Percentiles rank a stretch among this genome's conserved stretches.
These are phyloP conservation scores for Peromyscus californicus DNA, from an alignment of 2,113 vertebrate species.

Conservation along the genomic window DNA sequence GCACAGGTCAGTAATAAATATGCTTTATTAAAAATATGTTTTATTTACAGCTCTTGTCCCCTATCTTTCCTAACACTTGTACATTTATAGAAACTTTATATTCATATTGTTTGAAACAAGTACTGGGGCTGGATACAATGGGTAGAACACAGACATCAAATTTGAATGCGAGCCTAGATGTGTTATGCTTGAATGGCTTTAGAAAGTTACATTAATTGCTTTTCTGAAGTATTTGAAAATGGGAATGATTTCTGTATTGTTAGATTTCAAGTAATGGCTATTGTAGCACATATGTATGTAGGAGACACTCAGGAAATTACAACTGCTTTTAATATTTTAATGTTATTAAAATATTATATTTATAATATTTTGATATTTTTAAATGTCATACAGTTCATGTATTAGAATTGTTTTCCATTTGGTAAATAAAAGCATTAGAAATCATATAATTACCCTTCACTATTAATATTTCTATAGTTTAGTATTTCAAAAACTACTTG, in stretches of 20 bases:
- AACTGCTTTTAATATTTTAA: background rate
- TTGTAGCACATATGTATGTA: background rate
- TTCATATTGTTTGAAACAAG: slow-evolving; percentile 1
- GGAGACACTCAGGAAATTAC: background rate
- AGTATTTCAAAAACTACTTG: slow-evolving; percentile 4
- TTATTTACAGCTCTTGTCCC: slow-evolving; percentile 14
- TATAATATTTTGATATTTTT: no score
- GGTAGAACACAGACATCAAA: background rate
- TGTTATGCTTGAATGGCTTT: background rate
- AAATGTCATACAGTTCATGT: background rate
- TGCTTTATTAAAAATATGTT: background rate
- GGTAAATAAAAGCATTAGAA: background rate
- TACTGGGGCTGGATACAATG: background rate
- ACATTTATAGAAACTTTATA: background rate
- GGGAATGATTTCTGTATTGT: background rate
- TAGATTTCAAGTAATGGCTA: slow-evolving; percentile 24
- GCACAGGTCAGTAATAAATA: slow-evolving; percentile 3
- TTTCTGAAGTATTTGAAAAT: slow-evolving; percentile 16
- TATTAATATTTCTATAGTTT: background rate
- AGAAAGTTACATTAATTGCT: background rate
- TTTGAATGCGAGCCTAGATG: background rate
- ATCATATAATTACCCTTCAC: background rate
- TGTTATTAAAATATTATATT: background rate
- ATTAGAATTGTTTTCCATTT: background rate
- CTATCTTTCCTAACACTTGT: slow-evolving; percentile 16